Base-by-base conservation (phyloP, 2,797 vertebrate species). In the Lagorchestes hirsutus region DNA sequence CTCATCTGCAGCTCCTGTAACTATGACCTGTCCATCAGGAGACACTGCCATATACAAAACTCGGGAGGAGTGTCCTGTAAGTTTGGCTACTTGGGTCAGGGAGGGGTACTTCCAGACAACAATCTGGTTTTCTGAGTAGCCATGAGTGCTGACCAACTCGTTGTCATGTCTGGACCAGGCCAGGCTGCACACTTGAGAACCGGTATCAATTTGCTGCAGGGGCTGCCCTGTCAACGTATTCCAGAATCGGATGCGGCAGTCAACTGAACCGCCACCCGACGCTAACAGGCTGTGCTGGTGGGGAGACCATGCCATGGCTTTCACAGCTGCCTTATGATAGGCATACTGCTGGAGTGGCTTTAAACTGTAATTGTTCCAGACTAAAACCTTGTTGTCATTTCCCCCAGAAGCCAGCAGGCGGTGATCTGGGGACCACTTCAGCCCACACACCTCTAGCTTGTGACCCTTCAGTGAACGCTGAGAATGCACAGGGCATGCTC, bases 41-140 rank as follows among this genome's bases (percentile, higher is more conserved):
- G 99, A 99, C 99, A 99, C 99, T 4, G 99, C 99, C 99, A 99
- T 98, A 96, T 99, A 99, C 1, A 99, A 98, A 46, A 99, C 99
- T 98, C 99, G 97, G 96, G 99, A 99, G 0, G 99, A 99, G 97
- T 99, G 99, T 67, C 99, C 99, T 0, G 99, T 99, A 40, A 99
- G 98, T 98, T 99, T 99, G 94, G 62, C 34, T 34, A 34, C 62
- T 67, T 67, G 34, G 14, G 34, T 67, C 62, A 67, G 31, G 34
- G 34, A 34, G n/a, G 14, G 34, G 14, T 67, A 67, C 12, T n/a
- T 67, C 62, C 34, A 67, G 4, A n/a, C 31, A 99, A 99, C 96
- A 97, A 99, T 99, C 98, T 99, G 99, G 98, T 99, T 99, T 98
- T 99, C 99, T 0, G 99, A 99, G 98, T 99, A 99, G 90, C 99